Evolutionary conservation across 2,888 invertebrate species (phyloP).

Genomic region (Pachliopta kotzebuea): DNA sequence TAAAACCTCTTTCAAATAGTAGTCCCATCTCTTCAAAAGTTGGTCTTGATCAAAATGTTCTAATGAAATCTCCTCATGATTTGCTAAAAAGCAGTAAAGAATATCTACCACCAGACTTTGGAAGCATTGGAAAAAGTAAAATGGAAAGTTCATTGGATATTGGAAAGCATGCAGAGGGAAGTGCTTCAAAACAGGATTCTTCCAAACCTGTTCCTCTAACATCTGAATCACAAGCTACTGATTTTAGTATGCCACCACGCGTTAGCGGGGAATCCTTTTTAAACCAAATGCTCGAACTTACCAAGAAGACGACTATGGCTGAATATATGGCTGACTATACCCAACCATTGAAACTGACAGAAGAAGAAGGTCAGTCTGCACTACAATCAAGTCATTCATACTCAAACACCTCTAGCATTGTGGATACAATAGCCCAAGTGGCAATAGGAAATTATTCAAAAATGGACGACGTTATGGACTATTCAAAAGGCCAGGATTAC

Average conservation of each 20-base stretch:
- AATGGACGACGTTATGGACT: conserved; percentile 66
- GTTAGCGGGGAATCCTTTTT: conserved; percentile 71
- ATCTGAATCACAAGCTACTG: conserved; percentile 59
- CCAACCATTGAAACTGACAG: conserved; percentile 81
- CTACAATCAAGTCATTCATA: conserved; percentile 74
- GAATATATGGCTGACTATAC: conserved; percentile 73
- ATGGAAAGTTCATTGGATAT: conserved; percentile 66
- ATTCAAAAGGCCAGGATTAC: conserved; percentile 67
- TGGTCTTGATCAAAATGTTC: conserved; percentile 63
- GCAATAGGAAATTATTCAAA: conserved; percentile 69
- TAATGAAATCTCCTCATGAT: conserved; percentile 73
- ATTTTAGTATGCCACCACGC: conserved; percentile 73
- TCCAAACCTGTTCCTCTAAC: conserved; percentile 50
- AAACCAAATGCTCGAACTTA: conserved; percentile 77
- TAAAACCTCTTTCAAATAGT: conserved; percentile 81
- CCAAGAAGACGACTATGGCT: conserved; percentile 76
- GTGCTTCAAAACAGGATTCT: conserved; percentile 75
- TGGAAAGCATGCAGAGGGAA: conserved; percentile 66
- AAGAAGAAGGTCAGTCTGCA: conserved; percentile 70
- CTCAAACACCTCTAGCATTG: conserved; percentile 60
- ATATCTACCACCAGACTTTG: conserved; percentile 77
- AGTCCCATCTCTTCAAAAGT: conserved; percentile 76
- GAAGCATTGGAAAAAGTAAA: conserved; percentile 75
- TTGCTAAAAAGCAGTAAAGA: conserved; percentile 69
- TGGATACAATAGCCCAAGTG: conserved; percentile 68